Evolutionary conservation across 1,140 invertebrate species (phyloP), one percentile per base, ranked within the genome.

Genomic region (Venturia canescens): DNA sequence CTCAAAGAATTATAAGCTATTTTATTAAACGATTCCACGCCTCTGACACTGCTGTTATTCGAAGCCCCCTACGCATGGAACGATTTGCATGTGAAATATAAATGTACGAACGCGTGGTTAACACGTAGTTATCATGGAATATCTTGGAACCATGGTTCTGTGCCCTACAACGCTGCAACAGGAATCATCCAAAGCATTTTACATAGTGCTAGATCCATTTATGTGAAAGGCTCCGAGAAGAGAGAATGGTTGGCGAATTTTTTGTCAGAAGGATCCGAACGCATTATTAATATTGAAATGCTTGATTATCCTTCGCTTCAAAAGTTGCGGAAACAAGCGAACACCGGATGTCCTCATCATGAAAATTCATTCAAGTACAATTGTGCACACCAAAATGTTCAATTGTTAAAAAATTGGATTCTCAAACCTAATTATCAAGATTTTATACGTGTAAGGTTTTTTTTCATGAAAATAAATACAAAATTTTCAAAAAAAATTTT

Each of bases 241-340:
- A 44, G 18, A 78, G 27, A 27, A 78, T 78, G 60, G n/a, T 63
- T 72, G 27, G 27, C 27, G 7, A 79, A 79, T n/a, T 77, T 69
- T 48, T 34, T 26, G 75, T n/a, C 48, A n/a, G 63, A 21, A 31
- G 48, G 38, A 57, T 63, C 38, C 1, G 38, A 44, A 44, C 38
- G 38, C 3, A 81, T 57, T 29, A 18, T 70, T 26, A 29, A 70
- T 34, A 2, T 70, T 27, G 67, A 70, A 34, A 38, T 29, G 67
- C 31, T 70, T 2, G 67, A 70, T 3, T 70, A 31, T 31, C 67
- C 67, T 34, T 70, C 29, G 15, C 29, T 70, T 29, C 67, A 21
- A 31, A 38, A 70, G 38, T 34, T 70, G 3, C 31, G 15, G 9
- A 23, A 57, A 57, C 53, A 57, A 57, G 53, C 3, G 21, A 18